Conservation (phyloP, 2,888 invertebrate species). For the Drosophila pseudotalamancana region DNA sequence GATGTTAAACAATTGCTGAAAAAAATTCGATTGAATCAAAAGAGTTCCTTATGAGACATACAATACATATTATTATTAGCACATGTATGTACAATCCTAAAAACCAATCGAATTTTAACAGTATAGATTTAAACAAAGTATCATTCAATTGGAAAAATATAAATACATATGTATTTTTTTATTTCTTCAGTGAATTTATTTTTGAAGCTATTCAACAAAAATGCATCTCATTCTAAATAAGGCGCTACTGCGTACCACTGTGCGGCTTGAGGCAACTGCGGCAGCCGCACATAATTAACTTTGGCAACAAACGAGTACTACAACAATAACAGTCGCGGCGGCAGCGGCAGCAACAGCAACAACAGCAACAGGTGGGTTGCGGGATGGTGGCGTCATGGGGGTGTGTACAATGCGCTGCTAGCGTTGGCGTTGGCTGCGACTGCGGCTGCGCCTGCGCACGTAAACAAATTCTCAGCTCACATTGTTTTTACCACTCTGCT, state of each 20-base stretch:
- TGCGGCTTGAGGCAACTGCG: constrained; percentile 47
- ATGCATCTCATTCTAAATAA: neutral
- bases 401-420: constrained; percentile 10
- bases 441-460: constrained; percentile 62
- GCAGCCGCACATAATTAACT: constrained; percentile 72
- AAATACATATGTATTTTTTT: too few relatives aligned
- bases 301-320: constrained; percentile 74
- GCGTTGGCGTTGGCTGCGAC: constrained; percentile 14
- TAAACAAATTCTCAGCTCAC: constrained; percentile 74
- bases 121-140: too few relatives aligned
- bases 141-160: too few relatives aligned
- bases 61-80: too few relatives aligned
- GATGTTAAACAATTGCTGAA: neutral
- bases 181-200: too few relatives aligned
- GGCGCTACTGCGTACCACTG: constrained; percentile 41
- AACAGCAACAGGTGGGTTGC: constrained; percentile 24
- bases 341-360: constrained; percentile 7
- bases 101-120: too few relatives aligned
- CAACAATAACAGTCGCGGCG: constrained; percentile 37
- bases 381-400: constrained; percentile 18
- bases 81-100: too few relatives aligned
- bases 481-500: constrained; percentile 52
- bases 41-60: neutral
- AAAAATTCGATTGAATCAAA: neutral
- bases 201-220: neutral